Evolutionary conservation across 2,888 invertebrate species (phyloP).

Genomic region (Oscheius sp.): DNA sequence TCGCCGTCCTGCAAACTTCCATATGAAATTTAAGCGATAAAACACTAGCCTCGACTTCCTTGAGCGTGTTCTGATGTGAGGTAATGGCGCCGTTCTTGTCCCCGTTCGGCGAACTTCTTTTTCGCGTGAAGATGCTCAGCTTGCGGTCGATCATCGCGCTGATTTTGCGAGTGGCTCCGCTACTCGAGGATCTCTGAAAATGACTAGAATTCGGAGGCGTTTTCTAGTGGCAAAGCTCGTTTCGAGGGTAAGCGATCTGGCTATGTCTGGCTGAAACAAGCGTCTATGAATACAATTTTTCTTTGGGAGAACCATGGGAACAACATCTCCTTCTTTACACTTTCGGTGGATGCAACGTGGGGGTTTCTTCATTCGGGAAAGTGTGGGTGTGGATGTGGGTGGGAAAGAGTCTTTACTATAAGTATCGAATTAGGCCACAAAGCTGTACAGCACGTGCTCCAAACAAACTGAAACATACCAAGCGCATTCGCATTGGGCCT

Average conservation of each 20-base stretch:
- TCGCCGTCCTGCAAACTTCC: slow-evolving; percentile 51
- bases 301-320: background rate
- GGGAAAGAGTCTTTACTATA: no score
- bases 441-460: slow-evolving; percentile 21
- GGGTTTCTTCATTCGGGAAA: no score
- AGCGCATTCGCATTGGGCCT: slow-evolving; percentile 63
- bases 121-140: slow-evolving; percentile 70
- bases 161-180: slow-evolving; percentile 72
- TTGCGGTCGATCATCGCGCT: slow-evolving; percentile 73
- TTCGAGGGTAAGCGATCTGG: background rate
- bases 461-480: slow-evolving; percentile 59
- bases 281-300: background rate
- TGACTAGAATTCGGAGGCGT: no score
- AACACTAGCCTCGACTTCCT: slow-evolving; percentile 49
- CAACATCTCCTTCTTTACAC: background rate
- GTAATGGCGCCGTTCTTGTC: slow-evolving; percentile 59
- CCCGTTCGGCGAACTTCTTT: slow-evolving; percentile 59
- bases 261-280: background rate
- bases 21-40: background rate
- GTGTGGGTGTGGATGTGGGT: no score
- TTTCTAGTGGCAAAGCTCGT: background rate
- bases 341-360: background rate
- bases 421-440: slow-evolving; percentile 6
- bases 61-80: slow-evolving; percentile 28
- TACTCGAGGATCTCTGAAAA: slow-evolving; percentile 68